Evolutionary conservation across 2,888 invertebrate species (phyloP).

Genomic region (Eupelmus urozonus): DNA sequence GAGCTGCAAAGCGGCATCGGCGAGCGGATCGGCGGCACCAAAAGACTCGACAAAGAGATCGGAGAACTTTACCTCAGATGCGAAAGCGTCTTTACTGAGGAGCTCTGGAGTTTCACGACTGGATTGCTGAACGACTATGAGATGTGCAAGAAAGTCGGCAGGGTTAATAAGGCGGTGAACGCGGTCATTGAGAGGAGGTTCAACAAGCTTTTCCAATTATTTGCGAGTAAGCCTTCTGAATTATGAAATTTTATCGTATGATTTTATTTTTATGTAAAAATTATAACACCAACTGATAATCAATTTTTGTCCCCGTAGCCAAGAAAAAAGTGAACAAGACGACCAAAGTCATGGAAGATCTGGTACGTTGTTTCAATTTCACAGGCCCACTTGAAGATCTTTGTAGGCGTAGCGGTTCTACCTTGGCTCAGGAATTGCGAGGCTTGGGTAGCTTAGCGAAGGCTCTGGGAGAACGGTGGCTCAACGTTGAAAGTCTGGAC

Average conservation of each 20-base stretch:
- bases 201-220: constrained; percentile 15
- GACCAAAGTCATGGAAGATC: not conserved
- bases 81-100: constrained; percentile 34
- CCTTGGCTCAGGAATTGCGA: constrained; percentile 27
- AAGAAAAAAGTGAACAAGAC: not conserved
- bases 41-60: not conserved
- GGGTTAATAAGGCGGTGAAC: not conserved
- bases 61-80: constrained; percentile 38
- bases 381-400: constrained; percentile 10
- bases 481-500: constrained; percentile 32
- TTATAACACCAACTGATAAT: too few relatives aligned
- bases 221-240: constrained; percentile 27
- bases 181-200: constrained; percentile 7
- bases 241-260: too few relatives aligned
- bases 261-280: not conserved
- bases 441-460: constrained; percentile 34
- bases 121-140: constrained; percentile 38
- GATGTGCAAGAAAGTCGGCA: constrained; percentile 14
- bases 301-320: too few relatives aligned
- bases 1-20: constrained; percentile 20
- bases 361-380: constrained; percentile 33
- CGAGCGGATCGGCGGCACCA: not conserved
- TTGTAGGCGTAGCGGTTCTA: constrained; percentile 22
- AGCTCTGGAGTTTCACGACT: constrained; percentile 40
- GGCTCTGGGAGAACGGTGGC: constrained; percentile 25